Percentiles rank a stretch among this genome's conserved stretches.
phyloP scores from a whole-genome alignment of 2,797 vertebrate genomes.

The Sebastes goodei region DNA sequence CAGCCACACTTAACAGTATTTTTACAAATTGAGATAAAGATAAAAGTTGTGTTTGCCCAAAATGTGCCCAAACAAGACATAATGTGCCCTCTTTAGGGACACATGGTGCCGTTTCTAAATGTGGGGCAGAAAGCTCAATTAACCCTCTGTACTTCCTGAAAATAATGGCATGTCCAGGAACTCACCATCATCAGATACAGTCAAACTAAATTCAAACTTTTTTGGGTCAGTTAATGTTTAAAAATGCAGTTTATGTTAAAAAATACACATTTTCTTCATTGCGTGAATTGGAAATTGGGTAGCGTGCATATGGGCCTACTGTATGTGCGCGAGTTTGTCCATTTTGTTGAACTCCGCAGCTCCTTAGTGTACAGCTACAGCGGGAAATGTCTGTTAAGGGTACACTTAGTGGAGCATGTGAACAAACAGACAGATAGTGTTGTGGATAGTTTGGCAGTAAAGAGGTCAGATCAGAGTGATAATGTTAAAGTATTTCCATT shows the following conservation, averaged over 20 bases:
- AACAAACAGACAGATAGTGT: conserved; percentile 39
- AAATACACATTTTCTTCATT: no score
- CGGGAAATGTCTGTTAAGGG: conserved; percentile 58
- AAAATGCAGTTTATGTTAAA: background rate
- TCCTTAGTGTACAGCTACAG: conserved; percentile 21
- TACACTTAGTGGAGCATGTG: conserved; percentile 51
- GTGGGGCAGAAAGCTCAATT: conserved; percentile 32
- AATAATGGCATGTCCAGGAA: conserved; percentile 46
- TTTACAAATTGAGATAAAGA: conserved; percentile 24
- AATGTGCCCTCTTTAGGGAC: conserved; percentile 25
- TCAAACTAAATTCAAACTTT: background rate
- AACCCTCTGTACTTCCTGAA: conserved; percentile 50
- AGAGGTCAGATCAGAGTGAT: conserved; percentile 44
- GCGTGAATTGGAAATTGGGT: background rate
- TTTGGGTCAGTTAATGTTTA: background rate
- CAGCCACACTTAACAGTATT: background rate
- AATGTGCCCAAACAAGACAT: conserved; percentile 35
- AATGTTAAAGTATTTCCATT: conserved; percentile 1
- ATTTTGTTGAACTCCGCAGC: conserved; percentile 23
- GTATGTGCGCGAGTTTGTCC: background rate
- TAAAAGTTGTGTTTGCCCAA: conserved; percentile 20
- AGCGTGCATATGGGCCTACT: background rate
- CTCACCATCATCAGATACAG: conserved; percentile 4
- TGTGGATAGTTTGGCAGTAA: conserved; percentile 29
- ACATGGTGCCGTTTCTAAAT: conserved; percentile 29